These are phyloP conservation scores for Cephus runcator DNA, from an alignment of 2,888 invertebrate species.

Conservation along the genomic window DNA sequence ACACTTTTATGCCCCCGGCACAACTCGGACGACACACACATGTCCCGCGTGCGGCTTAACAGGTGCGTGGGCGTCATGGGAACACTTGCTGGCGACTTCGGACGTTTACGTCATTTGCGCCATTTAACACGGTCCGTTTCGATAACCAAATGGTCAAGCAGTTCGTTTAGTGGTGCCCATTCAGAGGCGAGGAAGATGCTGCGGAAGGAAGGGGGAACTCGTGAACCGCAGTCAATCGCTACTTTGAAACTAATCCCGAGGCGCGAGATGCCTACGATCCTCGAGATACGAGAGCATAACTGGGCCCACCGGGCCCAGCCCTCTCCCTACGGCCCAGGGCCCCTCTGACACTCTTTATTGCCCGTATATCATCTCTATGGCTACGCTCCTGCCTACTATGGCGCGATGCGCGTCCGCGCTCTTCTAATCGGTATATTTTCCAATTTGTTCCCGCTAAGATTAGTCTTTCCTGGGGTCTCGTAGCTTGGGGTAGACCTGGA, in stretches of 20 bases:
- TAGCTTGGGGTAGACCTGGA: constrained; percentile 1
- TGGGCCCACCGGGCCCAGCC: not conserved
- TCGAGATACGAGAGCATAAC: constrained; percentile 11
- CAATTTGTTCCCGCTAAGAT: constrained; percentile 24
- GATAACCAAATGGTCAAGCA: not conserved
- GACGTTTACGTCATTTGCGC: not conserved
- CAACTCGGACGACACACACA: constrained; percentile 52
- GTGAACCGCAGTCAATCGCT: constrained; percentile 12
- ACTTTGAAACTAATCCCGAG: constrained; percentile 37
- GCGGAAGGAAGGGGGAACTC: not conserved
- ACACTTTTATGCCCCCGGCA: constrained; percentile 58
- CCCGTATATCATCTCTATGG: constrained; percentile 44
- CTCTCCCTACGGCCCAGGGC: constrained; percentile 15
- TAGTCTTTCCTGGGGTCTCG: constrained; percentile 11
- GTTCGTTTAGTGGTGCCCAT: not conserved
- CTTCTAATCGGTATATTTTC: constrained; percentile 21
- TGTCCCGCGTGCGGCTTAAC: constrained; percentile 44
- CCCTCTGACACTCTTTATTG: constrained; percentile 47
- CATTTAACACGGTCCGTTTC: not conserved
- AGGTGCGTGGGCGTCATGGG: constrained; percentile 27
- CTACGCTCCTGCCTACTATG: constrained; percentile 7
- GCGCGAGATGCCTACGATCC: constrained; percentile 16
- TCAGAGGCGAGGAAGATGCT: not conserved
- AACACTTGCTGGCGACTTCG: constrained; percentile 10
- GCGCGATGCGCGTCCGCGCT: not conserved